Percentiles rank a stretch among this genome's conserved stretches.
These are phyloP conservation scores for Rhopalosiphum maidis DNA, from an alignment of 1,140 invertebrate species.

Conservation along the genomic window DNA sequence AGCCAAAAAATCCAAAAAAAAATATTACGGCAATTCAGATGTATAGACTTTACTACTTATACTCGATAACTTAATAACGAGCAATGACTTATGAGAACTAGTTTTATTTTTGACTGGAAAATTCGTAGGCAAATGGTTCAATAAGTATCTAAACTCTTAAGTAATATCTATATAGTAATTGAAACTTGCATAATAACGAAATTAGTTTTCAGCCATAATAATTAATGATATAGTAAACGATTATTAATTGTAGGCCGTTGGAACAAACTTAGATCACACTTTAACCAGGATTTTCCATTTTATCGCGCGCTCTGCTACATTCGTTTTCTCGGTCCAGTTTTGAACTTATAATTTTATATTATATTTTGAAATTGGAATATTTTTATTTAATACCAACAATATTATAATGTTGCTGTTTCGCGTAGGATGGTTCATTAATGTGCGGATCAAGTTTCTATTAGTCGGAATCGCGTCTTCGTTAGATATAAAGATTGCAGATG, in stretches of 20 bases:
- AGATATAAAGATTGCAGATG: too few species aligned
- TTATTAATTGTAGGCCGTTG: background rate
- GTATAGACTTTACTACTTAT: background rate
- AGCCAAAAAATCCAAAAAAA: too few species aligned
- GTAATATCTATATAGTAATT: background rate
- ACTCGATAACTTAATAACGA: too few species aligned
- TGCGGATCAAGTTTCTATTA: too few species aligned
- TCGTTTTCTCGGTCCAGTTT: background rate
- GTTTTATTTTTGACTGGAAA: background rate
- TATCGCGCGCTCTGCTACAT: background rate
- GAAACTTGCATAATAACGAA: background rate
- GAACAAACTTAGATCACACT: background rate
- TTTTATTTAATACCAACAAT: too few species aligned
- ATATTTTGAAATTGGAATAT: background rate
- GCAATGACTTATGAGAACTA: background rate
- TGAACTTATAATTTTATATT: background rate
- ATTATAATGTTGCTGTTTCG: too few species aligned
- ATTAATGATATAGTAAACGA: background rate
- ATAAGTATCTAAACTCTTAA: background rate
- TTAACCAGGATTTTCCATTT: background rate
- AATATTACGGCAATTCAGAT: too few species aligned
- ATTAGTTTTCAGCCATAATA: background rate
- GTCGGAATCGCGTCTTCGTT: background rate
- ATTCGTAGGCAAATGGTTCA: background rate
- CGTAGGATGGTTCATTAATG: background rate